Evolutionary conservation across 2,113 vertebrate species (phyloP), one percentile per base, ranked within the genome.

Genomic region (Zosterops borbonicus): DNA sequence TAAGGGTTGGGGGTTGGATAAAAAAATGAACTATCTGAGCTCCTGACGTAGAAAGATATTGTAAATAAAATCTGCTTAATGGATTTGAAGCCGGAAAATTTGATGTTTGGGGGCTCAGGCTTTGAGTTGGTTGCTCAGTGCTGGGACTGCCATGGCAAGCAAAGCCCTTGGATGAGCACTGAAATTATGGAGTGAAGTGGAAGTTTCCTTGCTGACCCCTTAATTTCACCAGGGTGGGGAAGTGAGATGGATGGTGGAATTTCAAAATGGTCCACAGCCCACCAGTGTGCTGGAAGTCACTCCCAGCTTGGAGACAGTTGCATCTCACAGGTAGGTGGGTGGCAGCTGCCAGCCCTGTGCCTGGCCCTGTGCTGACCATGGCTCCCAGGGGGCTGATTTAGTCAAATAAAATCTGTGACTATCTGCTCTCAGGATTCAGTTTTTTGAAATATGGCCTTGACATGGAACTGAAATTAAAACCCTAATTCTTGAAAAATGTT

Each of bases 401-500:
- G 27, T 37, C 56, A 73, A 75, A 90, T 14, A 76, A 58, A 77
- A 28, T 20, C 29, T 5, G 1, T 4, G 2, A 58, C 19, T 6
- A 2, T 21, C 8, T 0, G 0, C 46, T 53, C 12, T 14, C 23
- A 62, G 55, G 31, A 63, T 73, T 69, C 58, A 29, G 28, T 5
- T 73, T 92, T 77, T 77, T 88, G 6, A 90, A 93, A 90, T 73
- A 76, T 19, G 19, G 18, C 7, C 44, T 93, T 87, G 52, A 82
- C 27, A 33, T 33, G 35, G 29, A 93, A 33, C 33, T 56, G 27
- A n/a, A 95, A 91, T 81, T 84, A 84, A 81, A 84, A 6, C 13
- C 14, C 44, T 87, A 67, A 77, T 84, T 84, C 65, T 58, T 76
- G n/a, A 65, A 88, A 87, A 47, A 62, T 69, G 29, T 63, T 90